These are phyloP conservation scores for Caenorhabditis sp. DNA, from an alignment of 2,888 invertebrate species.

Conservation along the genomic window DNA sequence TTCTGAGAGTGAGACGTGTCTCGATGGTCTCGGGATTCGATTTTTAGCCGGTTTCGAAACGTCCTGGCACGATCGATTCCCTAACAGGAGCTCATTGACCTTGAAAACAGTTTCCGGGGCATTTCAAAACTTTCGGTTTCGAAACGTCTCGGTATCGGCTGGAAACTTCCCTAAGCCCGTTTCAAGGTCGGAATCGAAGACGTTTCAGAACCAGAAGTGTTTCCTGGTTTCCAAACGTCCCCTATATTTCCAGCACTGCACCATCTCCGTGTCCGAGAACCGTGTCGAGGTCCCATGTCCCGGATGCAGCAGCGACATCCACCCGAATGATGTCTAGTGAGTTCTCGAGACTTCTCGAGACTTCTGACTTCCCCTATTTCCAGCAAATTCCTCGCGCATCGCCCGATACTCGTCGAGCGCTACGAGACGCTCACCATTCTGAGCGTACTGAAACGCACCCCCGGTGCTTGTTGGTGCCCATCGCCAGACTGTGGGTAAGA, in stretches of 20 bases:
- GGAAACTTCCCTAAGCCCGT: too few species aligned
- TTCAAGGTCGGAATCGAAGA: too few species aligned
- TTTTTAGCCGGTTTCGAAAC: too few species aligned
- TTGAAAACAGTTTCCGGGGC: background rate
- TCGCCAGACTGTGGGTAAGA: slow-evolving; percentile 52
- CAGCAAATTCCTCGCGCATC: too few species aligned
- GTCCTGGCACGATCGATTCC: too few species aligned
- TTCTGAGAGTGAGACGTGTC: too few species aligned
- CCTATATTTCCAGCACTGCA: slow-evolving; percentile 32
- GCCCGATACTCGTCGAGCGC: slow-evolving; percentile 22
- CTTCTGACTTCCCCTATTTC: too few species aligned
- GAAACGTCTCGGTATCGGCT: too few species aligned
- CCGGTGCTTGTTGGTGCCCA: slow-evolving; percentile 27
- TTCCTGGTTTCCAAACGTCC: too few species aligned
- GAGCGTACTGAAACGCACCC: slow-evolving; percentile 6
- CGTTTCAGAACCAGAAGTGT: too few species aligned
- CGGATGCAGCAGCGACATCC: slow-evolving; percentile 20
- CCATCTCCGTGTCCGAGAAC: slow-evolving; percentile 14
- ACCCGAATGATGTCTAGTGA: slow-evolving; percentile 42
- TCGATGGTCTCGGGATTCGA: too few species aligned
- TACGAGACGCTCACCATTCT: slow-evolving; percentile 39
- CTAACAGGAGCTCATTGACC: too few species aligned
- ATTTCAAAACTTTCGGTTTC: background rate
- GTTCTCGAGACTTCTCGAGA: background rate
- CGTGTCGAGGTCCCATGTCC: slow-evolving; percentile 48